Base-by-base conservation (phyloP, 1,140 invertebrate species). In the Onthophagus taurus region DNA sequence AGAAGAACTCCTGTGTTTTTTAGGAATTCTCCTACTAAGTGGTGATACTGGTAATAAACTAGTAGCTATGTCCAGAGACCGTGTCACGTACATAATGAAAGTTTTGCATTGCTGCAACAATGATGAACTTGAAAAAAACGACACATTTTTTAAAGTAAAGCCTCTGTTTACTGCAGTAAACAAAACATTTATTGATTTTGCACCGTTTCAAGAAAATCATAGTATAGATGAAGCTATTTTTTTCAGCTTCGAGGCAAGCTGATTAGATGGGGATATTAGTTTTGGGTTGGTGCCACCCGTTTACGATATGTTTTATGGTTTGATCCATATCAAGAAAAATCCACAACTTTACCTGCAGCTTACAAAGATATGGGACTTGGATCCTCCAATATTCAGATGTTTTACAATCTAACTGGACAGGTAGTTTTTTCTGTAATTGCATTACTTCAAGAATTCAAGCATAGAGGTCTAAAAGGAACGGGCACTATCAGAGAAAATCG, bases 121-220 rank as follows among this genome's bases (percentile, higher is more conserved):
- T 38, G 36, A 41, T 31, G 39, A 41, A 9, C 33, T 58, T 19
- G 46, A 53, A 20, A 41, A 52, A 30, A 19, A 12, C 47, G 53
- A 65, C 39, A 55, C 50, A 41, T 61, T 53, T 53, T 35, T 47
- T 16, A 65, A 63, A 55, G 11, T 62, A 19, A 50, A 52, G 39
- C 47, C 39, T 21, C 43, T 58, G 3, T 47, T 58, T 21, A 18
- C 36, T 24, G n/a, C 17, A 11, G n/a, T 51, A 24, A 51, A 51
- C 41, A 11, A 43, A 17, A 39, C 14, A 5, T 55, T 47, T 47
- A 23, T 38, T 12, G 14, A 45, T 21, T 23, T 20, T 42, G 44
- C 43, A 16, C 50, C 48, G 2, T 31, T 35, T 20, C 4, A 24
- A 33, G 50, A 60, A 48, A 51, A 63, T 47, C 53, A 63, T 46